Base-by-base conservation (phyloP, 2,797 vertebrate species). In the Oreortyx pictus region DNA sequence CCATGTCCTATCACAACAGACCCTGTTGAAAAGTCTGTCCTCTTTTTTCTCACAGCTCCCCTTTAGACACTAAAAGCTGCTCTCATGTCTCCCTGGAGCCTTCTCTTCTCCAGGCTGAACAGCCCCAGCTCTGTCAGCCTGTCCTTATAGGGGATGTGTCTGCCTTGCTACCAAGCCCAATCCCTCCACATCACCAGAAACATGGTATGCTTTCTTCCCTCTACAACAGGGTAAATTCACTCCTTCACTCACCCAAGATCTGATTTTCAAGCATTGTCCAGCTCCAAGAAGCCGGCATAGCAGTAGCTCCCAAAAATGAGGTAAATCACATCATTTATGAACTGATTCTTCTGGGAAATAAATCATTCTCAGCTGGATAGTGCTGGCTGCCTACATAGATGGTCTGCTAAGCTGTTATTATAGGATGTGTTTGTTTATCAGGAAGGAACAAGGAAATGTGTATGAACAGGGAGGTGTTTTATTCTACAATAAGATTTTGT, bases 401-500 rank as follows among this genome's bases (percentile, higher is more conserved):
- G 14, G 24, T 88, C 66, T 82, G 23, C 64, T 73, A 39, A 39
- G 16, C 66, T 84, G 35, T 59, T 73, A 5, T 41, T 47, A 14
- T 60, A 33, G 47, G 29, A 56, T 64, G 14, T 60, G 37, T 70
- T 89, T 92, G 47, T 87, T 89, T 86, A 37, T 76, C 46, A 56
- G 66, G 68, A 78, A 79, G 31, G 49, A 92, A 8, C 11, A 66
- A 78, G 31, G 27, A 73, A 33, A 86, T 27, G 19, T 25, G 7
- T 46, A 25, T 0, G 5, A 93, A 19, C 24, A 46, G 54, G n/a
- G 17, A 39, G 1, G 6, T 0, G 1, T 11, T n/a, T 86, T 86
- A 33, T 82, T 82, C 31, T 82, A 17, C 35, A 22, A 7, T 7
- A 31, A 33, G 12, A 37, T 93, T 85, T 78, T 76, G 33, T 37